Evolutionary conservation across 2,797 vertebrate genomes (phyloP).

Genomic region (Etheostoma perlongum): DNA sequence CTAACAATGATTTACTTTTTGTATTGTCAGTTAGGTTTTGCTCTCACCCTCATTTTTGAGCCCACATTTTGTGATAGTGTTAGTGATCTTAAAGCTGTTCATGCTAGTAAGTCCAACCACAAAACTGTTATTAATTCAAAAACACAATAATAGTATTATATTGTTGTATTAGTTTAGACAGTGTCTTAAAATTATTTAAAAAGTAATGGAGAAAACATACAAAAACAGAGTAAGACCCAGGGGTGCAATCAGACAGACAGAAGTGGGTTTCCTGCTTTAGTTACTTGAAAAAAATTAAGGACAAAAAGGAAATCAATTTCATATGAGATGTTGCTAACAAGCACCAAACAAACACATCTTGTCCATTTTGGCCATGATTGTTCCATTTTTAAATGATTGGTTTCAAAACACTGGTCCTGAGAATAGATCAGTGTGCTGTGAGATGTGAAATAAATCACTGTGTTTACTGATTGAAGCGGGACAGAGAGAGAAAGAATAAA

Average conservation of each 20-base stretch:
- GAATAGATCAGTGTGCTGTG: background rate
- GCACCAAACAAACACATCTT: conserved; percentile 6
- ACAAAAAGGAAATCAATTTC: background rate
- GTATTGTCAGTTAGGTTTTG: too few relatives aligned
- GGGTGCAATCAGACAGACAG: too few relatives aligned
- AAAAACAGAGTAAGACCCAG: too few relatives aligned
- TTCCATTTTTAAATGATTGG: conserved; percentile 14
- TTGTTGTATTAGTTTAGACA: too few relatives aligned
- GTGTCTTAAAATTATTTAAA: too few relatives aligned
- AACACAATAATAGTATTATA: too few relatives aligned
- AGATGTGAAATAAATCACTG: conserved; percentile 6
- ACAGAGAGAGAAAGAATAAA: background rate
- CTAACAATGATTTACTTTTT: background rate
- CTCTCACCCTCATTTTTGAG: too few relatives aligned
- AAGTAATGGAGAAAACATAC: too few relatives aligned
- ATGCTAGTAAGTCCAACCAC: too few relatives aligned
- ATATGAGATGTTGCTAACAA: conserved; percentile 9
- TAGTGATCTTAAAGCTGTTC: too few relatives aligned
- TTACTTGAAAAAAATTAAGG: conserved; percentile 15
- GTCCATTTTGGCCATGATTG: background rate
- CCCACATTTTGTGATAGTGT: too few relatives aligned
- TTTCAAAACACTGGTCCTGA: conserved; percentile 8
- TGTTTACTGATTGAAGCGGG: conserved; percentile 3
- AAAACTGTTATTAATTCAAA: too few relatives aligned
- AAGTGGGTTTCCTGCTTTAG: background rate